Base-by-base conservation (phyloP, 2,113 vertebrate species). In the Tragulus kanchil region DNA sequence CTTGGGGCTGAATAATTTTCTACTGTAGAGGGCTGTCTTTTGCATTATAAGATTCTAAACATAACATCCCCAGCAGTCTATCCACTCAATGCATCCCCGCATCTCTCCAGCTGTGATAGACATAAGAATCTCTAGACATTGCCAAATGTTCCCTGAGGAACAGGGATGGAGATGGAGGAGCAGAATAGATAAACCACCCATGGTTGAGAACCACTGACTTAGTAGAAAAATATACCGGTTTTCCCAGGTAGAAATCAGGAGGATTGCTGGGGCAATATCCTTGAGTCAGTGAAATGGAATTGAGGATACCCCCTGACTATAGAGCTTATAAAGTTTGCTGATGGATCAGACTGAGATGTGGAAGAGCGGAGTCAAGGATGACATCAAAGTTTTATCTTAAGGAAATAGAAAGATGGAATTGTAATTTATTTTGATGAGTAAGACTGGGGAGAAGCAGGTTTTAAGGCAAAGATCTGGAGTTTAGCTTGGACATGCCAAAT, bases 401-500 rank as follows among this genome's bases (percentile, higher is more conserved):
- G 36, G 36, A 36, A 36, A 36, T 36, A 36, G 36, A 36, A 36
- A 36, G 36, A 36, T 36, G 36, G 36, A 36, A 36, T 36, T 36
- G 36, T 36, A 36, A 36, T 86, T 95, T 86, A 45, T 17, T 82
- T 52, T 65, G 64, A 59, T 81, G 28, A 85, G 23, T 59, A 90
- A 82, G 19, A 77, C 10, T 65, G 48, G 54, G 62, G 93, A 93
- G 42, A 93, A 84, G 58, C 36, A 88, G 31, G 58, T 90, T 96
- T 86, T 90, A 73, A 45, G 36, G 59, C 5, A 82, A 90, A 86
- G 42, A 67, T 77, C 58, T 90, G 58, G 86, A 93, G 13, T 64
- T 73, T 73, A 19, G 25, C 67, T 93, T 85, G 52, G 50, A 69
- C 54, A 93, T 86, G n/a, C 9, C 50, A 81, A 81, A 25, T 6